These are phyloP conservation scores for Microtus californicus DNA, from an alignment of 2,797 vertebrate genomes.

Conservation along the genomic window DNA sequence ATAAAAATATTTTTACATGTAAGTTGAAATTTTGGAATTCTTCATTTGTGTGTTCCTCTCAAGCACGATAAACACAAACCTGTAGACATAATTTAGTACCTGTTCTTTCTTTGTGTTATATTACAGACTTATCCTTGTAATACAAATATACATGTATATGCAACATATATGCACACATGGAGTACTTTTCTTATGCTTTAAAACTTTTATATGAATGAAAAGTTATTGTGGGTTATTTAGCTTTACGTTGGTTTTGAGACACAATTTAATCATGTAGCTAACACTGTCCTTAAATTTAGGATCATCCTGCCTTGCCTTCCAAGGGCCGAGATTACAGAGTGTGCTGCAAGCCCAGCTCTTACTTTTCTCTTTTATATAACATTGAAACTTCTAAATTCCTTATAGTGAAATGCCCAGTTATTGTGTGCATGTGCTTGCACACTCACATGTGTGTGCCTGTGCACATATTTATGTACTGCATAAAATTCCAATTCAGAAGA, in stretches of 20 bases:
- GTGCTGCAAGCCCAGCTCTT: not conserved
- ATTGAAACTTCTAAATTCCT: slow-evolving; percentile 6
- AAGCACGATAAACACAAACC: not conserved
- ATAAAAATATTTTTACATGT: slow-evolving; percentile 10
- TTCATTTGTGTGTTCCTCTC: not conserved
- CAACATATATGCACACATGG: not conserved
- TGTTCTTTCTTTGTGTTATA: not conserved
- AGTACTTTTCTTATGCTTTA: not conserved
- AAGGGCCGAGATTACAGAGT: not conserved
- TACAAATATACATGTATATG: not conserved
- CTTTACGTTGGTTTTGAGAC: not conserved
- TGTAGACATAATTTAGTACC: not conserved
- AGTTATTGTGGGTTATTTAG: not conserved
- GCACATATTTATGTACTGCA: not conserved
- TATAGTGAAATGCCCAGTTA: not conserved
- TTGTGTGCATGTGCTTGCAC: too few species aligned
- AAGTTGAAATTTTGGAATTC: slow-evolving; percentile 19
- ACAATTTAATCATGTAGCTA: not conserved
- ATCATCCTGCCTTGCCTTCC: not conserved
- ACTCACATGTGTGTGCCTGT: too few species aligned
- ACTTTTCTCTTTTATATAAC: not conserved
- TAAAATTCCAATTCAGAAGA: not conserved
- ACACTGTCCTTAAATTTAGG: not conserved
- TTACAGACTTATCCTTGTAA: not conserved
- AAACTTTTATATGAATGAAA: not conserved